Percentiles rank a stretch among this genome's conserved stretches.
Conservation (phyloP, 2,888 invertebrate genomes). For the Nomada ruficornis region DNA sequence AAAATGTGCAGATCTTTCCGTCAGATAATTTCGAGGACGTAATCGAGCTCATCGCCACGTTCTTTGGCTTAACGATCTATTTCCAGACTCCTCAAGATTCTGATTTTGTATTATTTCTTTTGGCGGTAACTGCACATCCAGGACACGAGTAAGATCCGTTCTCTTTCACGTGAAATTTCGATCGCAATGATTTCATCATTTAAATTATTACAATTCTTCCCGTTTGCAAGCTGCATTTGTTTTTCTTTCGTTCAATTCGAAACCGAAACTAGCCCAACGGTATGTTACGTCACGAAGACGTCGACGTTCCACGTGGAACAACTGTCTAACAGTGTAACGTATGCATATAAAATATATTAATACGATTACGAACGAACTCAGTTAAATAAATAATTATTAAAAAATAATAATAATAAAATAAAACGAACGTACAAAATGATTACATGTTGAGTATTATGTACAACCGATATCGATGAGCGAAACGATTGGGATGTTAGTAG, state of each 20-base stretch:
- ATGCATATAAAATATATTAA: slow-evolving; percentile 51
- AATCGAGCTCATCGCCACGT: slow-evolving; percentile 48
- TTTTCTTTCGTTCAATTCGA: not conserved
- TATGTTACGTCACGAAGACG: slow-evolving; percentile 17
- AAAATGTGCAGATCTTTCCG: not conserved
- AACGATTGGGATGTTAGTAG: slow-evolving; percentile 51
- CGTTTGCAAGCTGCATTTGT: not conserved
- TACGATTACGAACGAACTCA: slow-evolving; percentile 50
- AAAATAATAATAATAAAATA: slow-evolving; percentile 34
- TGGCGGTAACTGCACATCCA: slow-evolving; percentile 26
- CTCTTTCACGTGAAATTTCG: not conserved
- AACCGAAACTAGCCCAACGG: slow-evolving; percentile 39
- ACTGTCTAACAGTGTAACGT: slow-evolving; percentile 40
- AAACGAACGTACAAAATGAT: slow-evolving; percentile 57
- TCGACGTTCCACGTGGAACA: slow-evolving; percentile 33
- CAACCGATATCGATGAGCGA: slow-evolving; percentile 69
- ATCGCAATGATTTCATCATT: not conserved
- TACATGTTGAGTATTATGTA: slow-evolving; percentile 60
- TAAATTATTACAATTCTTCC: not conserved
- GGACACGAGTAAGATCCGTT: not conserved
- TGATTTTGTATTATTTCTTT: not conserved
- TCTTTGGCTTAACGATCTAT: slow-evolving; percentile 55
- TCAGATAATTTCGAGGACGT: slow-evolving; percentile 23
- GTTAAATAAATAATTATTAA: slow-evolving; percentile 59
- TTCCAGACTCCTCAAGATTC: slow-evolving; percentile 12